Conservation (phyloP, 2,113 vertebrate genomes). For the Larimichthys polyactis region DNA sequence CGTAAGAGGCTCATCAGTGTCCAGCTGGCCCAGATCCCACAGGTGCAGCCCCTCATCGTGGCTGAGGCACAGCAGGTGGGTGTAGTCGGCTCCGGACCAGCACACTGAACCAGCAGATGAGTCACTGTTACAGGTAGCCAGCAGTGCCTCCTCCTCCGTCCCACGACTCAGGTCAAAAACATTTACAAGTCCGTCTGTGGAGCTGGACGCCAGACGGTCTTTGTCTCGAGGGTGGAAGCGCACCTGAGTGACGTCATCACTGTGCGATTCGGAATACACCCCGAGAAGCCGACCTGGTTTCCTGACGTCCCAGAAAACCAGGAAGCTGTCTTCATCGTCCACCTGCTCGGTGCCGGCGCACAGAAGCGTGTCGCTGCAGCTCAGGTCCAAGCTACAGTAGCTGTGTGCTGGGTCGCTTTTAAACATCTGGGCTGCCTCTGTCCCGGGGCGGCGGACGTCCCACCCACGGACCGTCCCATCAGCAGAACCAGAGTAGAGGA, state of each 20-base stretch:
- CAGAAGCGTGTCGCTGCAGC: constrained; percentile 85
- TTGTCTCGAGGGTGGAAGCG: constrained; percentile 90
- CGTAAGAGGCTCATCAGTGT: constrained; percentile 88
- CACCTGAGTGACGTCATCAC: constrained; percentile 93
- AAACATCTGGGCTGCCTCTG: constrained; percentile 82
- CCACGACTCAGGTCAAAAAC: constrained; percentile 91
- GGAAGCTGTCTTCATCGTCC: constrained; percentile 87
- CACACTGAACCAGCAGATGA: constrained; percentile 89
- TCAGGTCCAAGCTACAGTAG: constrained; percentile 92
- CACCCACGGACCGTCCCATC: constrained; percentile 88
- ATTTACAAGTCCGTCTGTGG: constrained; percentile 94
- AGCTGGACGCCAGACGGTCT: constrained; percentile 88
- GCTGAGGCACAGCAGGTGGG: constrained; percentile 89
- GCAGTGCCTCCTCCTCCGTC: constrained; percentile 90
- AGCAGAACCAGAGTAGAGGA: constrained; percentile 88
- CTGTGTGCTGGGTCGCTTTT: constrained; percentile 84
- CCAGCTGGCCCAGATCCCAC: constrained; percentile 90
- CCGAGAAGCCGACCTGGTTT: constrained; percentile 81
- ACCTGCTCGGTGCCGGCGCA: constrained; percentile 93
- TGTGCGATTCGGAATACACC: constrained; percentile 95
- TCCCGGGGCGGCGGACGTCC: constrained; percentile 85
- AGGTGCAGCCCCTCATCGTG: constrained; percentile 93
- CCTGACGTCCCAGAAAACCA: constrained; percentile 95
- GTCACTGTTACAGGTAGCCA: constrained; percentile 90
- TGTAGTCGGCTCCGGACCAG: constrained; percentile 87